Conservation (phyloP, 2,888 invertebrate species). For the Volucella inflata region DNA sequence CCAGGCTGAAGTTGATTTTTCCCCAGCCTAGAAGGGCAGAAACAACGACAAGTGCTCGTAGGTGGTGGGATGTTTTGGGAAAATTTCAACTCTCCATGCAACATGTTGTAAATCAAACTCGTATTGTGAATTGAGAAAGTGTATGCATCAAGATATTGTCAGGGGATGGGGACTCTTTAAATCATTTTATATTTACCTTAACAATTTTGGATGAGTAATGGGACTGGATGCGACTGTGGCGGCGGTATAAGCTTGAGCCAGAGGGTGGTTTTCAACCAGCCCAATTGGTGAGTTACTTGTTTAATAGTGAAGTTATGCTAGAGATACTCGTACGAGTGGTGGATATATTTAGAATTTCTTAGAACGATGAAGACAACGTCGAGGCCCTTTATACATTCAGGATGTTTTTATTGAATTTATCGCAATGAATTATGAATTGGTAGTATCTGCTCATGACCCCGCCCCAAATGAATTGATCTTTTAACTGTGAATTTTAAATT, state of each 20-base stretch:
- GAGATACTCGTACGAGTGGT: conserved; percentile 20
- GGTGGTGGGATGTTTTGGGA: conserved; percentile 10
- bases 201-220: conserved; percentile 71
- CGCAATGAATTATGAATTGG: conserved; percentile 58
- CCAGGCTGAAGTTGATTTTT: conserved; percentile 30
- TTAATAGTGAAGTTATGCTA: conserved; percentile 48
- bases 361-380: neutral
- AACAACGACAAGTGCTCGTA: neutral
- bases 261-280: neutral
- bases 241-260: neutral
- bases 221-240: conserved; percentile 28
- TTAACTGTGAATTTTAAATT: conserved; percentile 38
- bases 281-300: conserved; percentile 38
- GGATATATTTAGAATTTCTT: conserved; percentile 43
- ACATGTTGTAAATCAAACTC: conserved; percentile 76
- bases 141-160: conserved; percentile 45
- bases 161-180: conserved; percentile 54
- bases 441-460: neutral
- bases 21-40: conserved; percentile 36
- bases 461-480: conserved; percentile 41
- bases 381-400: conserved; percentile 26
- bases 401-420: conserved; percentile 41
- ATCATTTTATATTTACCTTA: conserved; percentile 74
- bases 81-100: conserved; percentile 58
- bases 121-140: conserved; percentile 60